Evolutionary conservation across 2,113 vertebrate genomes (phyloP).

Genomic region (Xerus inauris): DNA sequence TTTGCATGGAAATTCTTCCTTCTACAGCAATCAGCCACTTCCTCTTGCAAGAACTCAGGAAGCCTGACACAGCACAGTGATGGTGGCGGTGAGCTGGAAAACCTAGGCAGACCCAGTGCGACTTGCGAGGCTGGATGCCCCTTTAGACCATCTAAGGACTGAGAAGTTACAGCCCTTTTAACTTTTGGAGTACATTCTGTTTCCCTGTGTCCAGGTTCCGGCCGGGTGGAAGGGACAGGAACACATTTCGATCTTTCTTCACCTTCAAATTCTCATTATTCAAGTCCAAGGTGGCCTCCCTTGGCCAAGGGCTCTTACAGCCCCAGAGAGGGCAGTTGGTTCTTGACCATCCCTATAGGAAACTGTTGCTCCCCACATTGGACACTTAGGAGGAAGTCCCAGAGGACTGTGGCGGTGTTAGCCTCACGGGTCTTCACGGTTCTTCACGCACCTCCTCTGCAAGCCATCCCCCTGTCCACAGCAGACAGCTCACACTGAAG

Average conservation of each 20-base stretch:
- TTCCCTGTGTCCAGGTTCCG: background rate
- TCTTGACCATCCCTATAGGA: background rate
- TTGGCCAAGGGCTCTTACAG: background rate
- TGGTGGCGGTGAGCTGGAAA: fast-evolving
- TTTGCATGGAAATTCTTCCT: background rate
- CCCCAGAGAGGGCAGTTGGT: too few species aligned
- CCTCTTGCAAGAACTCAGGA: background rate
- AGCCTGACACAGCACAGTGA: fast-evolving
- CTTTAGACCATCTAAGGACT: background rate
- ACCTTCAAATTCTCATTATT: background rate
- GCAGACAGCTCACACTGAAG: background rate
- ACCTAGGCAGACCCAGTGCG: fast-evolving
- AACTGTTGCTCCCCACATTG: background rate
- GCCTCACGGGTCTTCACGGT: fast-evolving
- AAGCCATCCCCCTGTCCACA: background rate
- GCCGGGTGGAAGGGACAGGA: background rate
- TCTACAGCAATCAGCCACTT: background rate
- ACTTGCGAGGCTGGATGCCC: fast-evolving
- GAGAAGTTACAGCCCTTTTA: background rate
- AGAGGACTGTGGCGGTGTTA: fast-evolving
- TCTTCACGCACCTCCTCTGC: too few species aligned
- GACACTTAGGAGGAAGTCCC: fast-evolving
- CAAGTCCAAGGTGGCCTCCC: background rate
- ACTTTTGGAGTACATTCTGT: background rate
- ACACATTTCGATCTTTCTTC: background rate